Conservation (phyloP, 2,113 vertebrate genomes). For the Siphamia tubifer region DNA sequence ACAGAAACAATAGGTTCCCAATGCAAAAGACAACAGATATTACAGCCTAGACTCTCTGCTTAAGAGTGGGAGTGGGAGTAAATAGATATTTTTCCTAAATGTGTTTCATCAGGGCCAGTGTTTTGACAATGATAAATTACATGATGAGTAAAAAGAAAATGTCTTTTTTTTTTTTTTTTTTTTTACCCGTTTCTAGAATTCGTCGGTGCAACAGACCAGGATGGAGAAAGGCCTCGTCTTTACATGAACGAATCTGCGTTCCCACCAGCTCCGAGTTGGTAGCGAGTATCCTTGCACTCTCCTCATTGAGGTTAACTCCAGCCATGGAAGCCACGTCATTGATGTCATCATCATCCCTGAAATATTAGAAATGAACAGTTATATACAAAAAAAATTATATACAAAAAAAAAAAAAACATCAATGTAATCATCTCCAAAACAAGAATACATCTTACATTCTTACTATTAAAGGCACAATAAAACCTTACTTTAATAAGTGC, state of each 20-base stretch:
- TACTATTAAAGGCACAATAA: no score
- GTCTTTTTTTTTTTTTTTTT: background rate
- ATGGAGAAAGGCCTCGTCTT: slow-evolving; percentile 88
- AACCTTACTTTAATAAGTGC: no score
- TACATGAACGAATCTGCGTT: slow-evolving; percentile 86
- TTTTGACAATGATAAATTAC: background rate
- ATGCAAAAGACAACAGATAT: slow-evolving; percentile 33
- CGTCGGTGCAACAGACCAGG: slow-evolving; percentile 83
- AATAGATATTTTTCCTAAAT: background rate
- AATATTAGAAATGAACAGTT: slow-evolving; percentile 2
- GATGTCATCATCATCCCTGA: slow-evolving; percentile 88
- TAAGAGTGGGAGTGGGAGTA: background rate
- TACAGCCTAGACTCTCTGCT: slow-evolving; percentile 1
- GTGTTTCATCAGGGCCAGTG: no score
- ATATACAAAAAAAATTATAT: background rate
- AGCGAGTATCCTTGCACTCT: slow-evolving; percentile 87
- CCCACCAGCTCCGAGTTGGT: slow-evolving; percentile 87
- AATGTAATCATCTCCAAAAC: background rate
- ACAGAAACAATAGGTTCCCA: slow-evolving; percentile 45
- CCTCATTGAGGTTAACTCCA: slow-evolving; percentile 87
- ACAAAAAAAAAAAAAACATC: background rate
- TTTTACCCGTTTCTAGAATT: slow-evolving; percentile 85
- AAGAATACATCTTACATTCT: no score
- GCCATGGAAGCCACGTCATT: slow-evolving; percentile 90
- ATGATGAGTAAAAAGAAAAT: slow-evolving; percentile 1